phyloP scores from a whole-genome alignment of 2,888 invertebrate genomes.

The Mechanitis messenoides region DNA sequence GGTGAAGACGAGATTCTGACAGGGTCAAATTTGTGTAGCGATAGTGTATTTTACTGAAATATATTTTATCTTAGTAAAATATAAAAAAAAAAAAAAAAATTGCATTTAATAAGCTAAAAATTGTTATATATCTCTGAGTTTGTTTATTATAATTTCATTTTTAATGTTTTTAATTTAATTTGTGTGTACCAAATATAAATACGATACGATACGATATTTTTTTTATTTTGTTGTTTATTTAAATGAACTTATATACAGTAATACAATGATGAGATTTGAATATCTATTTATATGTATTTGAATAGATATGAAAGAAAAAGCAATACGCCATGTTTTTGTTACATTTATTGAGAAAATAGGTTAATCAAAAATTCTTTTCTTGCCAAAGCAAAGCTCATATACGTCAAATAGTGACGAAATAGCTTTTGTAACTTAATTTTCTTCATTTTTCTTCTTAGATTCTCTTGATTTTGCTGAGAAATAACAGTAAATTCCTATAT shows the following conservation, averaged over 20 bases:
- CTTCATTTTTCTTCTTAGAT: conserved; percentile 27
- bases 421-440: conserved; percentile 35
- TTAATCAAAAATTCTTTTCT: conserved; percentile 16
- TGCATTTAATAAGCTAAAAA: no score
- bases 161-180: no score
- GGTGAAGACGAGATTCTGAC: conserved; percentile 45
- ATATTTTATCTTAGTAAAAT: not conserved
- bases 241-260: no score
- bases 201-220: no score
- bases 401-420: conserved; percentile 31
- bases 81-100: not conserved
- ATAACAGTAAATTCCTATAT: conserved; percentile 9
- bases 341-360: conserved; percentile 1
- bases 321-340: not conserved
- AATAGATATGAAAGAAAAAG: no score
- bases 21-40: conserved; percentile 40
- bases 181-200: no score
- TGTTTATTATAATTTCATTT: no score
- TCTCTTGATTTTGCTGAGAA: conserved; percentile 8
- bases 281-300: no score
- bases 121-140: no score
- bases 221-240: no score
- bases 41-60: conserved; percentile 1
- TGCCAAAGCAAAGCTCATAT: conserved; percentile 16
- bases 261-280: no score